These are phyloP conservation scores for Papio anubis DNA, from an alignment of 2,113 vertebrate species.

Conservation along the genomic window DNA sequence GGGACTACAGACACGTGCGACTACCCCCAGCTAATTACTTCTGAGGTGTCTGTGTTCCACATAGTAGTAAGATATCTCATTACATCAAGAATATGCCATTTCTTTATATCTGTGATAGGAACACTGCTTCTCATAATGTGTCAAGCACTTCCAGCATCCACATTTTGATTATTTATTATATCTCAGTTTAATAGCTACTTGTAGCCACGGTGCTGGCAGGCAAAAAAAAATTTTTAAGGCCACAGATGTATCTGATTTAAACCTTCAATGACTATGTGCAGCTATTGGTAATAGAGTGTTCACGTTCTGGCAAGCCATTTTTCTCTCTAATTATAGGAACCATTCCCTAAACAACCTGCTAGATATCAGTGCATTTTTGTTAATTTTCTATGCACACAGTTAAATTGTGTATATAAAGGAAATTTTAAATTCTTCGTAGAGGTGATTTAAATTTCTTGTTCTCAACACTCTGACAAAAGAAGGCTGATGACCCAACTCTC, in stretches of 20 bases:
- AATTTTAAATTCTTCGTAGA: background rate
- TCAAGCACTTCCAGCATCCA: background rate
- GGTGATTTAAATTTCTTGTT: constrained; percentile 11
- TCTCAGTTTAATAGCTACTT: background rate
- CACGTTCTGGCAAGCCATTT: constrained; percentile 24
- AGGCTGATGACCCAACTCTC: background rate
- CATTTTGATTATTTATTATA: background rate
- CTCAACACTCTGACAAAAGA: background rate
- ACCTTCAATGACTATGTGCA: background rate
- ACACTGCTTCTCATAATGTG: background rate
- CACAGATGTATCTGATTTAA: constrained; percentile 32
- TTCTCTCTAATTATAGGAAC: constrained; percentile 19
- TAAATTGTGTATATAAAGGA: background rate
- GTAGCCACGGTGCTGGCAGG: background rate
- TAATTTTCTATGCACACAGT: constrained; percentile 35
- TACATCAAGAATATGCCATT: background rate
- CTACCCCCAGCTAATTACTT: background rate
- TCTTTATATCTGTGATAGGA: background rate
- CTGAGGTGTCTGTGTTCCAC: background rate
- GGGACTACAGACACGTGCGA: no score
- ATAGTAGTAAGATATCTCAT: background rate
- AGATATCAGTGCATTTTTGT: constrained; percentile 16
- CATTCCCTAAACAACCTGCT: constrained; percentile 22
- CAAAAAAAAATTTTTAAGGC: background rate
- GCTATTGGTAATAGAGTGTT: constrained; percentile 4